These are phyloP conservation scores for Pararge aegeria DNA, from an alignment of 1,140 invertebrate species.

Conservation along the genomic window DNA sequence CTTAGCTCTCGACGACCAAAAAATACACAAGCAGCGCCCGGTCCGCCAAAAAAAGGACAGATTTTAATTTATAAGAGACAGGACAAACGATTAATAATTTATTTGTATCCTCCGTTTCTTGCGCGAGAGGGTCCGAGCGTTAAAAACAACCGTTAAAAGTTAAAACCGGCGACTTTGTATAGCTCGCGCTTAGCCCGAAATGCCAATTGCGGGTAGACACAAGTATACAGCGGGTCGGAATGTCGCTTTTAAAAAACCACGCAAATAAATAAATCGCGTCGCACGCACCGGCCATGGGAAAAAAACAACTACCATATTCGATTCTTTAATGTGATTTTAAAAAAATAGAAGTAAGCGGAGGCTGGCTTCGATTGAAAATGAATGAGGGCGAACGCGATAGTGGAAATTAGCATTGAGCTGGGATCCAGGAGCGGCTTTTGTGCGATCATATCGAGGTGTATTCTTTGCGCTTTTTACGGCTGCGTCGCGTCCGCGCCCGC, in stretches of 20 bases:
- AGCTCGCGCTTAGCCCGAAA: constrained; percentile 76
- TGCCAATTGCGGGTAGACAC: constrained; percentile 78
- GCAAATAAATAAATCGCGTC: constrained; percentile 79
- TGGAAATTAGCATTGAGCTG: constrained; percentile 79
- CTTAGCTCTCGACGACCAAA: constrained; percentile 63
- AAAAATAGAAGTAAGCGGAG: constrained; percentile 75
- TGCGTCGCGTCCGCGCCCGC: constrained; percentile 35
- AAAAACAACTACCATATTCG: constrained; percentile 76
- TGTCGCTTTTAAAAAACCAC: constrained; percentile 76
- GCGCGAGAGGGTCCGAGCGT: constrained; percentile 65
- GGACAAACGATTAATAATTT: constrained; percentile 80
- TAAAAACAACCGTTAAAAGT: constrained; percentile 78
- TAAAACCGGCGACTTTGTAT: constrained; percentile 76
- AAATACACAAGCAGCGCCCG: constrained; percentile 54
- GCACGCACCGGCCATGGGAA: constrained; percentile 65
- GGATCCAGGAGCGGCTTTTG: constrained; percentile 76
- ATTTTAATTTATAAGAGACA: constrained; percentile 80
- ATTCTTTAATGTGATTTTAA: constrained; percentile 78
- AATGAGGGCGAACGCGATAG: constrained; percentile 78
- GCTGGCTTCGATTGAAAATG: constrained; percentile 77
- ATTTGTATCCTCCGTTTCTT: constrained; percentile 75
- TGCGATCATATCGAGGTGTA: constrained; percentile 79
- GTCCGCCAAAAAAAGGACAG: constrained; percentile 68
- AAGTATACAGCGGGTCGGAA: constrained; percentile 77
- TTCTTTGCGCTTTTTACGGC: constrained; percentile 78